These are phyloP conservation scores for Elegia similella DNA, from an alignment of 2,888 invertebrate genomes.

Conservation along the genomic window DNA sequence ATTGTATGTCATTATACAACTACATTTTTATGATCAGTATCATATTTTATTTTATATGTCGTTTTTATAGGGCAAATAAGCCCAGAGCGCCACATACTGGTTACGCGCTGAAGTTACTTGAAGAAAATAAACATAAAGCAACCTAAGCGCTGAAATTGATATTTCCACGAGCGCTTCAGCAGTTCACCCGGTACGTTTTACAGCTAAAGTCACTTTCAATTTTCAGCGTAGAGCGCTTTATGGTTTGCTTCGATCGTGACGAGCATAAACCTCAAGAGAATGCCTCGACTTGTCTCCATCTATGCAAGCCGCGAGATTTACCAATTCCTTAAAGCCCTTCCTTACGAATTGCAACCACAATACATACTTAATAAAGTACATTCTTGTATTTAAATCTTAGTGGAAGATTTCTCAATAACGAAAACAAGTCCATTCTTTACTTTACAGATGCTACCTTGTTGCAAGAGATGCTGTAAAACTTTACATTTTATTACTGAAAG, in stretches of 20 bases:
- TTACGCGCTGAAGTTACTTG: no score
- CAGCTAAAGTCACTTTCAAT: conserved; percentile 77
- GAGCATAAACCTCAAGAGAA: conserved; percentile 57
- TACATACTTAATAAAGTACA: conserved; percentile 24
- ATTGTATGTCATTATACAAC: no score
- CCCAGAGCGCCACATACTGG: no score
- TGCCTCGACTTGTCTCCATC: conserved; percentile 59
- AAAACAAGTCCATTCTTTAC: conserved; percentile 47
- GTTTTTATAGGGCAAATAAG: no score
- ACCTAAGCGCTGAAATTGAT: conserved; percentile 55
- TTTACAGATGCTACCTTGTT: conserved; percentile 54
- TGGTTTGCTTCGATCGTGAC: conserved; percentile 64
- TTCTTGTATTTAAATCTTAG: conserved; percentile 14
- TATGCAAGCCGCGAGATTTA: conserved; percentile 47
- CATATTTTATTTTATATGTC: no score
- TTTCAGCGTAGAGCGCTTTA: conserved; percentile 73
- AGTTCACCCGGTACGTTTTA: conserved; percentile 63
- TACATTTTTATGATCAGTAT: no score
- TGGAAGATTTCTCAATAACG: conserved; percentile 44
- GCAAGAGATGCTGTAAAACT: conserved; percentile 45
- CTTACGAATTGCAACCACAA: conserved; percentile 34
- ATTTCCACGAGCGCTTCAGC: conserved; percentile 52
- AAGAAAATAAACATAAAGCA: conserved; percentile 40
- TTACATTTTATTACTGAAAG: conserved; percentile 52
- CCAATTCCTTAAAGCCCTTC: conserved; percentile 36